Evolutionary conservation across 2,888 invertebrate species (phyloP), one percentile per base, ranked within the genome.

Genomic region (Synanthedon myopaeformis): DNA sequence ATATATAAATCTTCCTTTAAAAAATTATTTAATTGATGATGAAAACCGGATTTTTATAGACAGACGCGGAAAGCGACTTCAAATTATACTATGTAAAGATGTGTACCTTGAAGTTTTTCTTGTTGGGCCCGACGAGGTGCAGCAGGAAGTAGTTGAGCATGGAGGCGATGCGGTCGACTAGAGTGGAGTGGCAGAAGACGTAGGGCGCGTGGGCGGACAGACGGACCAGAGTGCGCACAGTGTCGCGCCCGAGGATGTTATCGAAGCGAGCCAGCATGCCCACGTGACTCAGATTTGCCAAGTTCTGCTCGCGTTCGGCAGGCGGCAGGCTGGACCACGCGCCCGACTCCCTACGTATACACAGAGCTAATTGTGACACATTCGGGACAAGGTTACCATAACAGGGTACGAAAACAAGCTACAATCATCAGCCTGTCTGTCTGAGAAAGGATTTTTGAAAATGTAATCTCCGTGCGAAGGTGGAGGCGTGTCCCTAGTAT

Each of bases 121-220:
- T 94, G 67, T 96, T 96, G 0, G 97, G 96, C 0, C 96, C 96
- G 11, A 96, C 97, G 57, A 98, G 86, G 76, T 96, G 93, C 51
- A 94, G 81, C 41, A 98, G 82, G 76, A 98, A 96, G 81, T 98
- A 97, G 84, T 98, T 98, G 55, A 98, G 90, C 98, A 98, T 98
- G 10, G 95, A 92, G 0, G 97, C 96, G 56, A 98, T 93, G 35
- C 98, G 89, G 72, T 98, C 97, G 1, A 97, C 96, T 88, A 98
- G 93, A 6, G 96, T 94, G 48, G 92, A 90, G 74, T 97, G 96
- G 61, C 95, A 96, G 82, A 98, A 97, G 50, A 97, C 94, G 50
- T 74, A 79, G 85, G 93, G 74, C 89, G 92, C 72, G 92, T 95
- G 86, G 0, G 92, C 91, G 0, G 95, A 94, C 53, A 96, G 86